Conservation (phyloP, 2,888 invertebrate species). For the Leucoptera coffeella region DNA sequence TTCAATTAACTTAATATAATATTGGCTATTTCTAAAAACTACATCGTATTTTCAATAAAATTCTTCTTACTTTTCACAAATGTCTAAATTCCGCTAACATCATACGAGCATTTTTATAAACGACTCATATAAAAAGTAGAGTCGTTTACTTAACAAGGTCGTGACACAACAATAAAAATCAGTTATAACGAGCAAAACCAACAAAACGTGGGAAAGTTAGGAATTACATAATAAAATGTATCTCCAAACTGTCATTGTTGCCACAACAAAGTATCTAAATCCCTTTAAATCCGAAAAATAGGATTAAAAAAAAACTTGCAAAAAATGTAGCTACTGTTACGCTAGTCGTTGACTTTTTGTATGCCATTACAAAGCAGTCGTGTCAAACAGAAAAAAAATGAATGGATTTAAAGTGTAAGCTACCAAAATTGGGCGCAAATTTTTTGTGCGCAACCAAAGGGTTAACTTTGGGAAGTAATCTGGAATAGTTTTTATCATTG, state of each 20-base stretch:
- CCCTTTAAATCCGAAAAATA: slow-evolving; percentile 50
- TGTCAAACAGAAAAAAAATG: slow-evolving; percentile 19
- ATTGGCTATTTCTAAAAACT: too few relatives aligned
- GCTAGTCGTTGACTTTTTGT: slow-evolving; percentile 40
- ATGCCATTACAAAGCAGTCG: slow-evolving; percentile 26
- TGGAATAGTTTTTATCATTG: too few relatives aligned
- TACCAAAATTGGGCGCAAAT: slow-evolving; percentile 30
- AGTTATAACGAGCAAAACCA: too few relatives aligned
- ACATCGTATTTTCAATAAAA: too few relatives aligned
- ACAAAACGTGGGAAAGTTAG: slow-evolving; percentile 22
- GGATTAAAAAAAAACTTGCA: slow-evolving; percentile 29
- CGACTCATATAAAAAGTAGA: too few relatives aligned
- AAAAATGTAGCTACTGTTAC: slow-evolving; percentile 13
- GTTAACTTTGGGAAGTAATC: too few relatives aligned
- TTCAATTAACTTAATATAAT: too few relatives aligned
- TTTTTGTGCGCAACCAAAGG: slow-evolving; percentile 11
- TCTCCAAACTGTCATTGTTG: slow-evolving; percentile 41
- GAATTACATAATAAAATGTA: slow-evolving; percentile 23
- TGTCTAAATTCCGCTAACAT: too few relatives aligned
- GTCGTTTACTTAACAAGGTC: too few relatives aligned
- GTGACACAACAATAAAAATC: too few relatives aligned
- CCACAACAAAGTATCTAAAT: slow-evolving; percentile 50
- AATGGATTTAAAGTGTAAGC: slow-evolving; percentile 30
- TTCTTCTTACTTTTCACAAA: too few relatives aligned
- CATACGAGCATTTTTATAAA: too few relatives aligned